phyloP scores from a whole-genome alignment of 2,797 vertebrate genomes.

The Vireo griseus region DNA sequence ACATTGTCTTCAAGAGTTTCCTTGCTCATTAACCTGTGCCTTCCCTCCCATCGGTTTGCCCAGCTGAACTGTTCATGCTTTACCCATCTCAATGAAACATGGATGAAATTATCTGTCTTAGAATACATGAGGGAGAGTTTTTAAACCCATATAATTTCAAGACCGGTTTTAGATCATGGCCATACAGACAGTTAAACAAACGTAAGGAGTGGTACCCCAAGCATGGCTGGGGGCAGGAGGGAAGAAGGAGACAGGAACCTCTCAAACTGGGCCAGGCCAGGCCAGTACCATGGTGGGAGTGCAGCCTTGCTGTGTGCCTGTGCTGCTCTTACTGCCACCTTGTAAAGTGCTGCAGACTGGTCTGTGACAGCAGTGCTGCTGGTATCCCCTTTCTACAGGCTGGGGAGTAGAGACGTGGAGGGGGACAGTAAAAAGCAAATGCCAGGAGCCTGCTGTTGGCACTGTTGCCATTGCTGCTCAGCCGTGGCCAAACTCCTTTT shows the following conservation, averaged over 20 bases:
- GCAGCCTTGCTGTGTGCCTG: not conserved
- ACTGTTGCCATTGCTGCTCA: rapidly evolving
- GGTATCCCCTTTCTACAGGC: not conserved
- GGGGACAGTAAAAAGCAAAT: not conserved
- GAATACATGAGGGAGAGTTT: not conserved
- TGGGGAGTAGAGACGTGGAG: not conserved
- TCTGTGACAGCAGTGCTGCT: not conserved
- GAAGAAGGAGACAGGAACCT: not conserved
- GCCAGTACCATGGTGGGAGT: not conserved
- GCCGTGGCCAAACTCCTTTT: not conserved
- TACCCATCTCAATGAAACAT: not conserved
- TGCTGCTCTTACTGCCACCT: not conserved
- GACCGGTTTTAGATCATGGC: not conserved
- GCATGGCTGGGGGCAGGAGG: not conserved
- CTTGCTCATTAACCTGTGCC: not conserved
- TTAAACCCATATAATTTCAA: not conserved
- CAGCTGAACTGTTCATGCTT: not conserved
- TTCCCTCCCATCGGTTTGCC: not conserved
- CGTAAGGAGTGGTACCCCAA: not conserved
- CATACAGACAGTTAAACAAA: not conserved
- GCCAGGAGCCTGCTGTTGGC: not conserved
- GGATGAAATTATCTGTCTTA: not conserved
- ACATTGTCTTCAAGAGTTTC: not conserved
- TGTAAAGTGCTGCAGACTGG: not conserved
- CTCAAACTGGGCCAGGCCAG: not conserved